A percentile compares a stretch with the other conserved stretches of the same genome.
Evolutionary conservation across 2,888 invertebrate species (phyloP).

Genomic region (Platycheirus rosarum): DNA sequence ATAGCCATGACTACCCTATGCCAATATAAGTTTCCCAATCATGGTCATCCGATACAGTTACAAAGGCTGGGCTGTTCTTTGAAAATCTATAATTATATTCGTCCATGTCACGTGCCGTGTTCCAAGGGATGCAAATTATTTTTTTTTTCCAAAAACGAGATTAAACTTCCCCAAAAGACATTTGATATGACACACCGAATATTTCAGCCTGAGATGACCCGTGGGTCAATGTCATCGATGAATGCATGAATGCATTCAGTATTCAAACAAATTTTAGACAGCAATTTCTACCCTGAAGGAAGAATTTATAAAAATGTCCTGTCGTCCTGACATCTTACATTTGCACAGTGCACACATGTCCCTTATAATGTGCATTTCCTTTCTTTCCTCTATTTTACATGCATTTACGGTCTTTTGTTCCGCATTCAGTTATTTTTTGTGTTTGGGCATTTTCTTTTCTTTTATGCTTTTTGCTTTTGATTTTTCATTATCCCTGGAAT

Average conservation of each 20-base stretch:
- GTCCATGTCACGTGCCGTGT: slow-evolving; percentile 64
- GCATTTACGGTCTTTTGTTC: slow-evolving; percentile 51
- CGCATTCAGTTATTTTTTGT: slow-evolving; percentile 33
- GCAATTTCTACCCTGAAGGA: slow-evolving; percentile 30
- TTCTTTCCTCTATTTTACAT: slow-evolving; percentile 20
- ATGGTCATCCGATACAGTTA: slow-evolving; percentile 72
- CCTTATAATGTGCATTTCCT: slow-evolving; percentile 44
- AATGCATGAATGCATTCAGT: slow-evolving; percentile 66
- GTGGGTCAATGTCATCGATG: slow-evolving; percentile 65
- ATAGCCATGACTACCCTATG: slow-evolving; percentile 44
- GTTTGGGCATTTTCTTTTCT: slow-evolving; percentile 15
- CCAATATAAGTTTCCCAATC: slow-evolving; percentile 50
- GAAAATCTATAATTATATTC: slow-evolving; percentile 66
- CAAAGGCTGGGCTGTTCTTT: slow-evolving; percentile 45
- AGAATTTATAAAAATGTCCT: slow-evolving; percentile 65
- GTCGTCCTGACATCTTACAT: slow-evolving; percentile 55
- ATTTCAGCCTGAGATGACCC: slow-evolving; percentile 50
- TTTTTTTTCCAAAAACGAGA: slow-evolving; percentile 58
- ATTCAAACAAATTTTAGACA: slow-evolving; percentile 34
- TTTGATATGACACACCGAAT: slow-evolving; percentile 55
- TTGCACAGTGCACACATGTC: slow-evolving; percentile 57
- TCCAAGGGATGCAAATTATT: slow-evolving; percentile 71
- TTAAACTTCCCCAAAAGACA: slow-evolving; percentile 67
- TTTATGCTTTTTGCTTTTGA: slow-evolving; percentile 12
- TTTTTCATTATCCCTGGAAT: slow-evolving; percentile 7